Evolutionary conservation across 2,888 invertebrate species (phyloP).

Genomic region (Chydorus sphaericus): DNA sequence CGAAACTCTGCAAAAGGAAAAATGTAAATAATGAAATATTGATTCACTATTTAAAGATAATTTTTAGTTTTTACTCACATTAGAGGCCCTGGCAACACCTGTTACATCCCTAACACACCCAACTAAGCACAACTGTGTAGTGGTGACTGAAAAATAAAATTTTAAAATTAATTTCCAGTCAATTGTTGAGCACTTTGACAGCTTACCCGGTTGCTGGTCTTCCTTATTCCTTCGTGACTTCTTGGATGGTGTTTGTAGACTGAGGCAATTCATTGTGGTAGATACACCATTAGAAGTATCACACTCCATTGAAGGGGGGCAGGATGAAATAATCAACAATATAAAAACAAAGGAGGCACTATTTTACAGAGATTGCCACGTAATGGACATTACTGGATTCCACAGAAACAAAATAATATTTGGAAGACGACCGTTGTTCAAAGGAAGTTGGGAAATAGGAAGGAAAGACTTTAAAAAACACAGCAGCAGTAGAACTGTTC

Average conservation of each 20-base stretch:
- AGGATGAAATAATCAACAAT: too few relatives aligned
- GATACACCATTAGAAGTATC: neutral
- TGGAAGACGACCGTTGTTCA: too few relatives aligned
- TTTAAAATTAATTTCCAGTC: neutral
- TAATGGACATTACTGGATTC: too few relatives aligned
- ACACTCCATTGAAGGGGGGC: too few relatives aligned
- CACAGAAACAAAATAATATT: too few relatives aligned
- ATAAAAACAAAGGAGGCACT: too few relatives aligned
- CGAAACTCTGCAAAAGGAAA: slow-evolving; percentile 32
- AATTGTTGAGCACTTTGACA: too few relatives aligned
- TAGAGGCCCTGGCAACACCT: slow-evolving; percentile 39
- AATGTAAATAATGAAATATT: neutral
- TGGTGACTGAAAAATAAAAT: neutral
- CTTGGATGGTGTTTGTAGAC: slow-evolving; percentile 1
- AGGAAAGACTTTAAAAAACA: too few relatives aligned
- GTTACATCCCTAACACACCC: slow-evolving; percentile 40
- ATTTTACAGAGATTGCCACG: too few relatives aligned
- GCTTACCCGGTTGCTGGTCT: neutral
- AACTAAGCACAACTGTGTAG: slow-evolving; percentile 40
- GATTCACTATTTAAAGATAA: neutral
- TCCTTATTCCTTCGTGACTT: slow-evolving; percentile 1
- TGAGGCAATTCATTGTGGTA: neutral
- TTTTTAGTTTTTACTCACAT: too few relatives aligned
- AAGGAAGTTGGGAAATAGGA: too few relatives aligned
- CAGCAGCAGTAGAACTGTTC: too few relatives aligned